Evolutionary conservation across 2,888 invertebrate species (phyloP).

Genomic region (Drosophila multiciliata): DNA sequence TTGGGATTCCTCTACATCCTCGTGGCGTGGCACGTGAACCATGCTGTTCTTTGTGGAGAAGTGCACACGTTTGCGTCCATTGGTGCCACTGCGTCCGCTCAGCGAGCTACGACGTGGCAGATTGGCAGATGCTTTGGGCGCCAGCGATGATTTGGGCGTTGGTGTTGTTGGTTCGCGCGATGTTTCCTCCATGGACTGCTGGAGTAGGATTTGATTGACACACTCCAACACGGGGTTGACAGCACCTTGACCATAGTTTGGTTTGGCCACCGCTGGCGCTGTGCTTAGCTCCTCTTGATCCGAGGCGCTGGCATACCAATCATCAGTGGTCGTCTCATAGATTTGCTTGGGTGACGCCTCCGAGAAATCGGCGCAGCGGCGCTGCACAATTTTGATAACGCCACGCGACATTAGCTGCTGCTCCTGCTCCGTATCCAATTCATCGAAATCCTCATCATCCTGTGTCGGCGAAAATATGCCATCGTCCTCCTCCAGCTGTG

Average conservation of each 20-base stretch:
- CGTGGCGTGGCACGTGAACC: constrained; percentile 84
- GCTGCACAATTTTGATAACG: constrained; percentile 71
- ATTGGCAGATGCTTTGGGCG: constrained; percentile 34
- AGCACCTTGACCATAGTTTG: constrained; percentile 86
- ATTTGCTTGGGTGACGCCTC: constrained; percentile 83
- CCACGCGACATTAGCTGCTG: constrained; percentile 56
- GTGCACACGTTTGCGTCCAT: constrained; percentile 86
- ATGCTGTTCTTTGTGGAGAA: constrained; percentile 89
- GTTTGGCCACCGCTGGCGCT: constrained; percentile 67
- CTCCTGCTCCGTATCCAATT: constrained; percentile 58
- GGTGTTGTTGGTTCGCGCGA: constrained; percentile 56
- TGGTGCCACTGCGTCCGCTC: constrained; percentile 73
- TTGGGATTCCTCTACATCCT: constrained; percentile 67
- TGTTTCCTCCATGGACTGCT: constrained; percentile 88
- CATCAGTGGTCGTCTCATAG: constrained; percentile 86
- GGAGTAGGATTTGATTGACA: constrained; percentile 92
- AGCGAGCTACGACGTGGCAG: constrained; percentile 76
- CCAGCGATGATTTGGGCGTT: constrained; percentile 50
- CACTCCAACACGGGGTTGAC: constrained; percentile 94
- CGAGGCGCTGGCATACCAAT: constrained; percentile 92
- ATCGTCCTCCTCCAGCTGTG: constrained; percentile 75
- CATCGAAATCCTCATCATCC: constrained; percentile 77
- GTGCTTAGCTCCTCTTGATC: constrained; percentile 88
- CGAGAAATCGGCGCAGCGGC: constrained; percentile 80
- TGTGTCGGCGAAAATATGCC: constrained; percentile 79